A percentile compares a stretch with the other conserved stretches of the same genome.
Evolutionary conservation across 2,797 vertebrate species (phyloP).

Genomic region (Spheniscus humboldti): DNA sequence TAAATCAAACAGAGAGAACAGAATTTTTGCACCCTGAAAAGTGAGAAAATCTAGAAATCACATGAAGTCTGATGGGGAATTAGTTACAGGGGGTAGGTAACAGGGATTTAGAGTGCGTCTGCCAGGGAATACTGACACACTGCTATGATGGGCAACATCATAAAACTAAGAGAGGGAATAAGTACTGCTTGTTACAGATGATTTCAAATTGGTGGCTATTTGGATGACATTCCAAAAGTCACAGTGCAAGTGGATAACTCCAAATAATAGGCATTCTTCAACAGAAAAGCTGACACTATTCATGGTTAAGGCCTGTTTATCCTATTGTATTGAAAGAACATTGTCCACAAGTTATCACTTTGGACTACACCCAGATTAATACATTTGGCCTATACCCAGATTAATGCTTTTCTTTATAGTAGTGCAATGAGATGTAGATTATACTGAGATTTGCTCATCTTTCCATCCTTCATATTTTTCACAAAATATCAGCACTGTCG

Average conservation of each 20-base stretch:
- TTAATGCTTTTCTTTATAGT: not conserved
- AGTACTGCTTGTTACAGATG: not conserved
- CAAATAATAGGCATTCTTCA: not conserved
- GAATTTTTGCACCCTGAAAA: constrained; percentile 43
- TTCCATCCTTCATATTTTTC: not conserved
- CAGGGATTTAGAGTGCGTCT: not conserved
- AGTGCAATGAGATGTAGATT: not conserved
- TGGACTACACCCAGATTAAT: not conserved
- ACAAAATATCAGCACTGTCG: not conserved
- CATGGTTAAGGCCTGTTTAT: not conserved
- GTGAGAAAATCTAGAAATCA: constrained; percentile 48
- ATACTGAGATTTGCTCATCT: not conserved
- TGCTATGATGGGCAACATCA: not conserved
- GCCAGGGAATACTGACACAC: not conserved
- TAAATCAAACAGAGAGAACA: constrained; percentile 21
- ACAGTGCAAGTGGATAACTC: not conserved
- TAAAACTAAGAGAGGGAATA: not conserved
- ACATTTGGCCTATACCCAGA: not conserved
- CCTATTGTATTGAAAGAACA: not conserved
- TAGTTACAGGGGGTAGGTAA: not conserved
- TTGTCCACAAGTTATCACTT: not conserved
- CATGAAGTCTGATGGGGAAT: not conserved
- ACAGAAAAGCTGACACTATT: not conserved
- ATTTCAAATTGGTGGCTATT: not conserved
- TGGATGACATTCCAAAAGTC: not conserved